A percentile compares a stretch with the other conserved stretches of the same genome.
Evolutionary conservation across 2,113 vertebrate species (phyloP).

Genomic region (Petaurus breviceps): DNA sequence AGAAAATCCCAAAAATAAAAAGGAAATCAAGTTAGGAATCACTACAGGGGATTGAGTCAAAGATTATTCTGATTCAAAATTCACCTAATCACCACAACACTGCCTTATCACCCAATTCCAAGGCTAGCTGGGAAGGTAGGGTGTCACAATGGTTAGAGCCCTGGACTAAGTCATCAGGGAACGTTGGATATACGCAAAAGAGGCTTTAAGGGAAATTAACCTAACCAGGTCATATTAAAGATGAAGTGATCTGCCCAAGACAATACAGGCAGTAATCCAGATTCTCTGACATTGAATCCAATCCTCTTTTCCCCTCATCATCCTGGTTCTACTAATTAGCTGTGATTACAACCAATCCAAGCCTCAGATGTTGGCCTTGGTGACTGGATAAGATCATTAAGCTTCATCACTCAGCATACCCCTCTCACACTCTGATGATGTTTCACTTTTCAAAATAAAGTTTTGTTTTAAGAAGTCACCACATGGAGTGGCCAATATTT

Average conservation of each 20-base stretch:
- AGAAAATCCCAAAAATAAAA: background rate
- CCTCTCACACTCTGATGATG: background rate
- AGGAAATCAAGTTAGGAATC: background rate
- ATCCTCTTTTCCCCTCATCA: background rate
- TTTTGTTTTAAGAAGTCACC: background rate
- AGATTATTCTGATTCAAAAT: background rate
- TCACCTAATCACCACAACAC: background rate
- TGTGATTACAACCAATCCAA: background rate
- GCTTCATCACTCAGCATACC: background rate
- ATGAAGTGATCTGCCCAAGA: background rate
- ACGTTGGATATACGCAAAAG: background rate
- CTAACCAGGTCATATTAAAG: background rate
- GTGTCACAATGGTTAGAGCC: background rate
- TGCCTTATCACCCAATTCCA: background rate
- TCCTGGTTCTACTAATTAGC: background rate
- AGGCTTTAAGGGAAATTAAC: background rate
- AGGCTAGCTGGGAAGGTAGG: background rate
- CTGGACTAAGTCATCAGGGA: background rate
- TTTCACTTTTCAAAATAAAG: background rate
- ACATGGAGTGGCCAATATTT: background rate
- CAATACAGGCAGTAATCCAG: background rate
- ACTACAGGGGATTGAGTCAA: background rate
- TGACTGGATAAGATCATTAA: background rate
- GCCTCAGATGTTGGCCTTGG: background rate
- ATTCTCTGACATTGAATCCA: background rate